Percentiles rank a stretch among this genome's conserved stretches.
phyloP scores from a whole-genome alignment of 2,888 invertebrate species.

The Agonopterix subpropinquella region DNA sequence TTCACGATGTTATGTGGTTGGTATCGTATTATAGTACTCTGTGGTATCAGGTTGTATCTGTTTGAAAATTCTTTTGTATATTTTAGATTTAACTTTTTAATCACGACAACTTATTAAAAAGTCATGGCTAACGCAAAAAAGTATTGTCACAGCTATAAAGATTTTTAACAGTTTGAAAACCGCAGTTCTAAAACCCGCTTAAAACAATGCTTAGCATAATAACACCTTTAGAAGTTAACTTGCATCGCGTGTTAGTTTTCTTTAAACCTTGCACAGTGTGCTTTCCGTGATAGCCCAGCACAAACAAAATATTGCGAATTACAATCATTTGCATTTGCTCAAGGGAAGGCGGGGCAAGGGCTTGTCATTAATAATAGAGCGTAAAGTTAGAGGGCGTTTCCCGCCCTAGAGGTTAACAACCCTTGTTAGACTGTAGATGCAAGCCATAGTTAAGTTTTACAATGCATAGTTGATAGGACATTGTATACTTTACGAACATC shows the following conservation, averaged over 20 bases:
- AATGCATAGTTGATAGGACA: no score
- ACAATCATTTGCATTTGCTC: constrained; percentile 65
- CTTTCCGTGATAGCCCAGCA: constrained; percentile 30
- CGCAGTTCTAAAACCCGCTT: background rate
- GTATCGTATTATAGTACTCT: no score
- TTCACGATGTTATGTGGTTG: no score
- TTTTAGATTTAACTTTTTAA: no score
- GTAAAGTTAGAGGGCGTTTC: constrained; percentile 61
- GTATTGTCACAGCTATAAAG: no score
- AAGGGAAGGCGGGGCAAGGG: constrained; percentile 54
- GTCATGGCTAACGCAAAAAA: no score
- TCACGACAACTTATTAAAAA: no score
- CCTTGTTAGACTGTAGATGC: constrained; percentile 50
- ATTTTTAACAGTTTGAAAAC: background rate
- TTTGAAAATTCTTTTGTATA: no score
- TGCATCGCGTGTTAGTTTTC: constrained; percentile 24
- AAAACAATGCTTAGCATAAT: constrained; percentile 17
- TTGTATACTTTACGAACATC: no score
- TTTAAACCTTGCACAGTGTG: constrained; percentile 21
- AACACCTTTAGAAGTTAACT: constrained; percentile 16
- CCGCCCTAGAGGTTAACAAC: constrained; percentile 66
- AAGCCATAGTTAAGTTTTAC: constrained; percentile 42
- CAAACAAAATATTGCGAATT: constrained; percentile 63
- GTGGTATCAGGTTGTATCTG: no score
- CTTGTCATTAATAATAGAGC: constrained; percentile 72